Evolutionary conservation across 2,797 vertebrate species (phyloP).

Genomic region (Rhynchonycteris naso): DNA sequence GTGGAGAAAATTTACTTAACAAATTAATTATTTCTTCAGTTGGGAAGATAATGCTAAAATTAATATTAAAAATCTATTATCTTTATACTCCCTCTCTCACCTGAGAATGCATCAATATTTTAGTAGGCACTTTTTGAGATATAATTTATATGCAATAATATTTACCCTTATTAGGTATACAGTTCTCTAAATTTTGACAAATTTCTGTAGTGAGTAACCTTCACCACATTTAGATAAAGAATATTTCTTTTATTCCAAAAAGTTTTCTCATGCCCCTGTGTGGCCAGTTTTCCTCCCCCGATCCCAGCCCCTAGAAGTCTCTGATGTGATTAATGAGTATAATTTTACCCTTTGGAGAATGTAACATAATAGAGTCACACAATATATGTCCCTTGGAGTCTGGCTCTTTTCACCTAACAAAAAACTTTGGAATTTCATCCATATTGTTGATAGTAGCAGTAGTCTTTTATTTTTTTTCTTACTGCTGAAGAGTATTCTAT

Average conservation of each 20-base stretch:
- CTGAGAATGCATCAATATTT: neutral
- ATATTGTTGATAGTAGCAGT: neutral
- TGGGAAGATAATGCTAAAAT: slow-evolving; percentile 16
- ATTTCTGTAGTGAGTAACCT: neutral
- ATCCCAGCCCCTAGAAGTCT: neutral
- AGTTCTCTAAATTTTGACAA: neutral
- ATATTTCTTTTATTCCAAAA: neutral
- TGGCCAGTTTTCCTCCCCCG: neutral
- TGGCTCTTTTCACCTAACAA: neutral
- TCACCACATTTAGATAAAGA: neutral
- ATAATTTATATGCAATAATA: neutral
- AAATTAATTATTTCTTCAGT: slow-evolving; percentile 17
- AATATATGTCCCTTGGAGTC: neutral
- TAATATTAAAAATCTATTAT: slow-evolving; percentile 10
- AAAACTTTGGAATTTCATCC: neutral
- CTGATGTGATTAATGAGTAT: neutral
- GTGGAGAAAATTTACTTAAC: slow-evolving; percentile 6
- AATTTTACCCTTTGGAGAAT: slow-evolving; percentile 16
- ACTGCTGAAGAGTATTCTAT: neutral
- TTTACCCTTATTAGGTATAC: neutral
- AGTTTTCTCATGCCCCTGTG: neutral
- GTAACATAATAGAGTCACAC: neutral
- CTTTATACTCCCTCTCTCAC: neutral
- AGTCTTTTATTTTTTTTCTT: neutral
- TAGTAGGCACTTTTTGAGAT: slow-evolving; percentile 31